Conservation (phyloP, 2,888 invertebrate genomes). For the Chesias legatella region DNA sequence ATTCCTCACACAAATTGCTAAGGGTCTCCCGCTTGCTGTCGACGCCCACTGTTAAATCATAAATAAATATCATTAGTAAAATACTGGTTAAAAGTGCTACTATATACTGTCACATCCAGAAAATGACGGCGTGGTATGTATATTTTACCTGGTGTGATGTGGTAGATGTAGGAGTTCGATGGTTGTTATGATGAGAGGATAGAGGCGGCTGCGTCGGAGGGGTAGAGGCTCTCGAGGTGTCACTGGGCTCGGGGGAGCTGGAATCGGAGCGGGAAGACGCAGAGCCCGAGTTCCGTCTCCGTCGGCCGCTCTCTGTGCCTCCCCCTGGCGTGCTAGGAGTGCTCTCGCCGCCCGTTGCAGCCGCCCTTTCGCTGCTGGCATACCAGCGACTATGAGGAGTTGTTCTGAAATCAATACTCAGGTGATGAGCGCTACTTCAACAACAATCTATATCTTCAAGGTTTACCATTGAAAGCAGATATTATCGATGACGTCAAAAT, state of each 20-base stretch:
- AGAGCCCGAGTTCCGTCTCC: constrained; percentile 77
- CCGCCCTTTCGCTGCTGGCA: constrained; percentile 54
- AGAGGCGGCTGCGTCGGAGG: constrained; percentile 68
- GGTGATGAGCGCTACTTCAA: not conserved
- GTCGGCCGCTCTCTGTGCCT: constrained; percentile 64
- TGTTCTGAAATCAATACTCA: constrained; percentile 21
- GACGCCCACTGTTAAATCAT: constrained; percentile 74
- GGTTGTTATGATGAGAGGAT: constrained; percentile 46
- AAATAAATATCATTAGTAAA: constrained; percentile 17
- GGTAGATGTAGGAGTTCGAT: constrained; percentile 49
- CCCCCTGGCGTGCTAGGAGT: constrained; percentile 72
- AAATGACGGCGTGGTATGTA: not conserved
- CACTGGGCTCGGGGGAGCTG: constrained; percentile 81
- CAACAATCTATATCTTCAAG: no score
- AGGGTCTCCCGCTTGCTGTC: constrained; percentile 85
- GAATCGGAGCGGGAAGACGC: constrained; percentile 76
- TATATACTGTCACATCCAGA: no score
- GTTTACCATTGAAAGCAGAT: no score
- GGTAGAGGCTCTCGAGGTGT: constrained; percentile 81
- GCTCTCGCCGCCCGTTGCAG: constrained; percentile 43
- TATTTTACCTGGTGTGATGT: constrained; percentile 53
- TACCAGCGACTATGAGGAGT: constrained; percentile 72
- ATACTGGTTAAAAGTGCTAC: not conserved
- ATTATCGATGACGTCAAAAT: no score
- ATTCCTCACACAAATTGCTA: constrained; percentile 95